Evolutionary conservation across 1,140 invertebrate species (phyloP).

Genomic region (Atopsyche davidsoni): DNA sequence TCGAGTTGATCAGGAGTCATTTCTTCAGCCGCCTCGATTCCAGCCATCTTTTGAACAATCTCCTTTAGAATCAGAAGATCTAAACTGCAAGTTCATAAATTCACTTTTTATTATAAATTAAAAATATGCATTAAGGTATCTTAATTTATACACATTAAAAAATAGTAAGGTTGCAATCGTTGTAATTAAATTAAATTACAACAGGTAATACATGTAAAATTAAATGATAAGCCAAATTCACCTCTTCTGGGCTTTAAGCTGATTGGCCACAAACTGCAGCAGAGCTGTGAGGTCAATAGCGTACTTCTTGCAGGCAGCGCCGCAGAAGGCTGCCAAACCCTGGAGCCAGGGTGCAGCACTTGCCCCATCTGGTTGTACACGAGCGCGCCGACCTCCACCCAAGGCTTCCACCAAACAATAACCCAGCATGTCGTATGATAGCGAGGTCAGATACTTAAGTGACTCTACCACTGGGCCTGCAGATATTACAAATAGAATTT

Average conservation of each 20-base stretch:
- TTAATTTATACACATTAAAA: too few species aligned
- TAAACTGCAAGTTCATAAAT: conserved; percentile 65
- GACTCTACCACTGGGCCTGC: conserved; percentile 90
- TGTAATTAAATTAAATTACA: background rate
- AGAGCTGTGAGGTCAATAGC: conserved; percentile 92
- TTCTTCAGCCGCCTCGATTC: conserved; percentile 94
- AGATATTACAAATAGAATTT: too few species aligned
- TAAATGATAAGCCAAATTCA: too few species aligned
- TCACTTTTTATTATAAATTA: too few species aligned
- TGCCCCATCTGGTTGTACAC: conserved; percentile 86
- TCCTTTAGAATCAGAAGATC: conserved; percentile 95
- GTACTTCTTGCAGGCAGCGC: conserved; percentile 95
- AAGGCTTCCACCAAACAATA: conserved; percentile 94
- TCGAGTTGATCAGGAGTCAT: conserved; percentile 94
- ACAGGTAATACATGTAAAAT: too few species aligned
- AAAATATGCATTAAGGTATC: too few species aligned
- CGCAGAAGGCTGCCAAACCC: conserved; percentile 89
- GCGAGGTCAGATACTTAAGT: conserved; percentile 89
- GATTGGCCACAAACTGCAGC: conserved; percentile 95
- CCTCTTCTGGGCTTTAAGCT: conserved; percentile 94
- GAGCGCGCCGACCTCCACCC: conserved; percentile 64
- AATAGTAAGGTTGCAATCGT: background rate
- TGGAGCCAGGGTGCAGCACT: conserved; percentile 93
- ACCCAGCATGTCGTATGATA: conserved; percentile 94
- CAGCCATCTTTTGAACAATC: conserved; percentile 98